Evolutionary conservation across 1,140 invertebrate genomes (phyloP), one percentile per base, ranked within the genome.

Genomic region (Nomia melanderi): DNA sequence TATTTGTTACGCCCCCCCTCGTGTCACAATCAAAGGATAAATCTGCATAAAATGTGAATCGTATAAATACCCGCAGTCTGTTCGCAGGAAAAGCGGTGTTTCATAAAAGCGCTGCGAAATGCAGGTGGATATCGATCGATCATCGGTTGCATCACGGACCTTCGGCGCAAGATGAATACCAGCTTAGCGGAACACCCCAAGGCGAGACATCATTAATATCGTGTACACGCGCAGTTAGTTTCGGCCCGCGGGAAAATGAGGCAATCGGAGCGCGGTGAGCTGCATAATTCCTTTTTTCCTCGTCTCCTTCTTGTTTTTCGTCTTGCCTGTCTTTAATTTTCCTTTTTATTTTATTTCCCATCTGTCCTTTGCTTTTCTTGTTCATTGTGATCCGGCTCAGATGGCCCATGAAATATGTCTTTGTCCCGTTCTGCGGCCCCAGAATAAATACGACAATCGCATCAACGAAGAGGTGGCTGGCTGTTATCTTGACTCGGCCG

Each of bases 371-470:
- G 17, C 20, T 57, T 29, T 31, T 31, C 5, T 31, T 12, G 2
- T 29, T 31, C 4, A 5, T 31, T 1, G 31, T 5, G 11, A 4
- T 5, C 33, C 8, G 20, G 1, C 33, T 41, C 53, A 41, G 12
- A 27, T 36, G 20, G 12, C 12, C 67, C 20, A 20, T 57, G 27
- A 59, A 59, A 59, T 59, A 59, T 57, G 25, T 29, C 53, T 56
- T 23, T 57, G 20, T 27, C 12, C 31, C 4, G 9, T 39, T 41
- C 11, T 3, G 12, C 9, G 4, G n/a, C 3, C 54, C 11, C 0
- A 31, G 8, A 25, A 71, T 71, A 71, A 71, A 71, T 60, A 47
- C 69, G 56, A 60, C 69, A 56, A 60, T 47, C 54, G 54, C 29
- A 54, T 41, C 54, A 59, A 70, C 54, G 39, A 60, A 27, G 36